These are phyloP conservation scores for Heterocephalus glaber DNA, from an alignment of 2,113 vertebrate species.

Conservation along the genomic window DNA sequence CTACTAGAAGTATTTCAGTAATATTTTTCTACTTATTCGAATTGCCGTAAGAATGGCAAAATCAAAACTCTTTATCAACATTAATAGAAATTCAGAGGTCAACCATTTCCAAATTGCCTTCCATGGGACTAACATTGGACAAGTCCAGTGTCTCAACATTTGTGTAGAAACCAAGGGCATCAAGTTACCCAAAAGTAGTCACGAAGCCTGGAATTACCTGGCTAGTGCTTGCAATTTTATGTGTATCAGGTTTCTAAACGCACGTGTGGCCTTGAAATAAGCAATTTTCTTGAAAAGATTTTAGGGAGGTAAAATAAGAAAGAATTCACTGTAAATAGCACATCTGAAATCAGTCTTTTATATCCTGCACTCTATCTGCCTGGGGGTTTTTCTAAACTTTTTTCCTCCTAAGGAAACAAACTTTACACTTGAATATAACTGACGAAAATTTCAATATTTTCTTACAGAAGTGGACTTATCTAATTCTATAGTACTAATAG, in stretches of 20 bases:
- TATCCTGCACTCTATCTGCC: neutral
- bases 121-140: neutral
- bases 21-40: neutral
- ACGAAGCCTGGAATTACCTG: neutral
- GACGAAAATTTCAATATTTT: neutral
- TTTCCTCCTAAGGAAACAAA: neutral
- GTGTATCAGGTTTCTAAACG: neutral
- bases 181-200: neutral
- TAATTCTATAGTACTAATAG: neutral
- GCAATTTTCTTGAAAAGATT: neutral
- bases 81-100: neutral
- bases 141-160: neutral
- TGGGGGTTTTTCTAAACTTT: neutral
- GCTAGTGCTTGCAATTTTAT: neutral
- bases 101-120: neutral
- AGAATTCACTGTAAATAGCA: neutral
- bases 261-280: neutral
- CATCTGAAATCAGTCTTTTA: neutral
- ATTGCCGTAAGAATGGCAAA: neutral
- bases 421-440: constrained; percentile 22
- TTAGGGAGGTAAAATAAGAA: constrained; percentile 39
- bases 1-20: neutral
- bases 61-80: neutral
- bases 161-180: neutral
- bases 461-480: neutral